phyloP scores from a whole-genome alignment of 2,113 vertebrate genomes.

The Oreochromis niloticus region DNA sequence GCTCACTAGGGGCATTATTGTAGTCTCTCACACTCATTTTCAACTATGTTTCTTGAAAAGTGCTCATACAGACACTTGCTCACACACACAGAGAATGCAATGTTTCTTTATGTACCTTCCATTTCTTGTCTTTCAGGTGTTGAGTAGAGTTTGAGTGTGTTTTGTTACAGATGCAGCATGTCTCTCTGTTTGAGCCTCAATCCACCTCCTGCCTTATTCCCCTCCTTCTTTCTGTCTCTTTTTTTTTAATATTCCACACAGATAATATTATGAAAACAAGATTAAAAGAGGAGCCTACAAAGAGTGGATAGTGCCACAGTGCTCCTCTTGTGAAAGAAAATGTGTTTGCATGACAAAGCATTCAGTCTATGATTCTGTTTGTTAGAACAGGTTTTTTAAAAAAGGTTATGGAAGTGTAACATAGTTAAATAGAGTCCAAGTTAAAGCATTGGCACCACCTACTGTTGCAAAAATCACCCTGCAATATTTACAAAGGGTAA shows the following conservation, averaged over 20 bases:
- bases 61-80: no score
- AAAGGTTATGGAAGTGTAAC: background rate
- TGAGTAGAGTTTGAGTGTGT: background rate
- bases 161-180: rapidly evolving
- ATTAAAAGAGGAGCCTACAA: background rate
- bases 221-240: background rate
- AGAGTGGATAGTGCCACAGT: background rate
- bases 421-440: background rate
- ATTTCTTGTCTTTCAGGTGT: background rate
- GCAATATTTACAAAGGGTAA: background rate
- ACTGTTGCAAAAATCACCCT: background rate
- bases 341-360: background rate
- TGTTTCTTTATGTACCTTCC: background rate
- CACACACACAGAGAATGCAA: rapidly evolving
- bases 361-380: rapidly evolving
- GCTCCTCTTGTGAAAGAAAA: background rate
- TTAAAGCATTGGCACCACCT: background rate
- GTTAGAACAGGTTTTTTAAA: background rate
- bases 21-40: no score
- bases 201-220: rapidly evolving
- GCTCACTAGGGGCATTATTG: no score
- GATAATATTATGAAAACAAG: background rate
- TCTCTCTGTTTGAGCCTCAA: background rate
- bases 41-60: no score
- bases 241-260: background rate